Conservation (phyloP, 2,113 vertebrate genomes). For the Azemiops feae region DNA sequence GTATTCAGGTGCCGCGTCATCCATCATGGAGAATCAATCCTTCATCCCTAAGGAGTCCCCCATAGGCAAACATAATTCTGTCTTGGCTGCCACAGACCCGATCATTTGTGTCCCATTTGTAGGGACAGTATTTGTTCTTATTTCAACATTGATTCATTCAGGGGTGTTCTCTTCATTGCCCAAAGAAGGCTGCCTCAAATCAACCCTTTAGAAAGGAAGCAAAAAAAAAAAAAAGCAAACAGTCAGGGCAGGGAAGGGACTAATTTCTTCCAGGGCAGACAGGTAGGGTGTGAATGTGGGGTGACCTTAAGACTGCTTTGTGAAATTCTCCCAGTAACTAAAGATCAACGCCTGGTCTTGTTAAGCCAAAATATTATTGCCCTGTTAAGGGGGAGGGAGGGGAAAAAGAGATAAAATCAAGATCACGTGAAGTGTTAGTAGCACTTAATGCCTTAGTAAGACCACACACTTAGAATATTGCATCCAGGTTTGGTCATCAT, state of each 20-base stretch:
- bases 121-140: conserved; percentile 73
- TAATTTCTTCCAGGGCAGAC: background rate
- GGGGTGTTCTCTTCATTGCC: conserved; percentile 66
- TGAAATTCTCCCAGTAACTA: background rate
- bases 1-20: conserved; percentile 73
- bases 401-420: background rate
- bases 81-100: conserved; percentile 70
- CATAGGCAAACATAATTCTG: conserved; percentile 75
- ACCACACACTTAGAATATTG: too few relatives aligned
- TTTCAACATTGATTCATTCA: conserved; percentile 78
- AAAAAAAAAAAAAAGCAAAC: conserved; percentile 14
- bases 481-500: too few relatives aligned
- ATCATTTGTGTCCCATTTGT: conserved; percentile 71
- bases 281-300: background rate
- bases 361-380: background rate
- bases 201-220: conserved; percentile 56
- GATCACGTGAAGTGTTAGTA: too few relatives aligned
- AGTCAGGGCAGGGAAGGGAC: background rate
- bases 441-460: too few relatives aligned
- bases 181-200: conserved; percentile 72
- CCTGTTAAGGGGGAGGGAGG: too few relatives aligned
- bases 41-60: conserved; percentile 70
- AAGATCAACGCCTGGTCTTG: background rate
- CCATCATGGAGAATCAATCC: conserved; percentile 81
- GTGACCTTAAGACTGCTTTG: too few relatives aligned